Evolutionary conservation across 2,888 invertebrate species (phyloP).

Genomic region (Scaptomyza tumidula): DNA sequence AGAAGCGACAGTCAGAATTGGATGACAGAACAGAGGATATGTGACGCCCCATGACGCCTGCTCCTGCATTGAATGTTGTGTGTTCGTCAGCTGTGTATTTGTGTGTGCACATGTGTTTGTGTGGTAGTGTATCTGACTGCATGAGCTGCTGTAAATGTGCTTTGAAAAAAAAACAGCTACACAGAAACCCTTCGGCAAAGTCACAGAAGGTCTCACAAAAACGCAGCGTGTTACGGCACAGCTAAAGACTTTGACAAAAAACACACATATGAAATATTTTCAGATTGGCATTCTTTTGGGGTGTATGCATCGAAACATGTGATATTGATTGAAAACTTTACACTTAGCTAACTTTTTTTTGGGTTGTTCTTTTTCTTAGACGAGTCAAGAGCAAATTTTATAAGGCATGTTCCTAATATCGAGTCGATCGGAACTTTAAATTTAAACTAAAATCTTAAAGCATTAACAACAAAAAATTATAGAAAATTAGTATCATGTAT

Average conservation of each 20-base stretch:
- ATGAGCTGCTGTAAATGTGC: too few relatives aligned
- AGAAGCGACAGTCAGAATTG: conserved; percentile 33
- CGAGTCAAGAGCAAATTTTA: too few relatives aligned
- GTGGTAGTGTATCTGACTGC: conserved; percentile 14
- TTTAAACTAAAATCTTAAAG: too few relatives aligned
- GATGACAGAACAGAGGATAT: conserved; percentile 66
- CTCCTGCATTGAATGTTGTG: conserved; percentile 57
- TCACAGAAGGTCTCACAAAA: conserved; percentile 17
- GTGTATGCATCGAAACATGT: background rate
- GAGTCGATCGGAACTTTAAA: too few relatives aligned
- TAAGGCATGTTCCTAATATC: too few relatives aligned
- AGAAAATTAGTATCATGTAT: too few relatives aligned
- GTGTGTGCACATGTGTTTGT: background rate
- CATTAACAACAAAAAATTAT: too few relatives aligned
- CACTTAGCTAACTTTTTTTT: too few relatives aligned
- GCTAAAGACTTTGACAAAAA: conserved; percentile 11
- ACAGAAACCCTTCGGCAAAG: conserved; percentile 14
- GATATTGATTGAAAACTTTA: background rate
- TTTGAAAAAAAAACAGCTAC: too few relatives aligned
- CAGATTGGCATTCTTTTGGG: background rate
- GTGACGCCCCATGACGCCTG: conserved; percentile 70
- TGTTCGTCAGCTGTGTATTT: conserved; percentile 25
- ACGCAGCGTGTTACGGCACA: conserved; percentile 18
- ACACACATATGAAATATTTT: background rate
- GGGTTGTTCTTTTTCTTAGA: too few relatives aligned